Base-by-base conservation (phyloP, 2,888 invertebrate genomes). In the Phyllotreta cruciferae region DNA sequence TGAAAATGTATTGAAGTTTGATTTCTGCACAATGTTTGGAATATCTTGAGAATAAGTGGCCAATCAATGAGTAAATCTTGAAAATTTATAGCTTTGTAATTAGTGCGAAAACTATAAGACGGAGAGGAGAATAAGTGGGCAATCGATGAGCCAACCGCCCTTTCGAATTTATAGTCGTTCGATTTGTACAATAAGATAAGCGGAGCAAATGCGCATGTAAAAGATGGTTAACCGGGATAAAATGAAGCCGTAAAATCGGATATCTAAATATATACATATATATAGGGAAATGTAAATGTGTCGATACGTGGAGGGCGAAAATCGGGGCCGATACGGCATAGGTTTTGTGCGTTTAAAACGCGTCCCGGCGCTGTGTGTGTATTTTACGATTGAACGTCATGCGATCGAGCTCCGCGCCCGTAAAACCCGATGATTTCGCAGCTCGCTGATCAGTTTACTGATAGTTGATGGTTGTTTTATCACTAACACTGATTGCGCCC, bases 401-500 rank as follows among this genome's bases (percentile, higher is more conserved):
- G 72, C 74, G 72, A 73, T 70, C 24, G 24, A 24, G 24, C 24
- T 24, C 66, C 65, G 69, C 66, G 71, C 71, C 75, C 75, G 75
- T 78, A 77, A 78, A 77, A 77, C 75, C 24, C 75, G 73, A 78
- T 77, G 77, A 79, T 78, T 77, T 78, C 77, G 77, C 77, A 76
- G 77, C 76, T 77, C 78, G 77, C 73, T 73, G 77, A 78, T 77
- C 77, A 75, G 75, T 74, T 73, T 71, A 70, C 74, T 75, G 77
- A 77, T 77, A 79, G 77, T 76, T 77, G 77, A 77, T 78, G 78
- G 77, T 78, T 78, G 77, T 78, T 78, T 78, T 78, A 78, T 78
- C 78, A 77, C 77, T 75, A 75, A 70, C 76, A 76, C 77, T 78
- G 78, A 78, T 78, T 78, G 76, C 71, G 70, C 72, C 24, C 24